Base-by-base conservation (phyloP, 1,140 invertebrate genomes). In the Magallana ariakensis region DNA sequence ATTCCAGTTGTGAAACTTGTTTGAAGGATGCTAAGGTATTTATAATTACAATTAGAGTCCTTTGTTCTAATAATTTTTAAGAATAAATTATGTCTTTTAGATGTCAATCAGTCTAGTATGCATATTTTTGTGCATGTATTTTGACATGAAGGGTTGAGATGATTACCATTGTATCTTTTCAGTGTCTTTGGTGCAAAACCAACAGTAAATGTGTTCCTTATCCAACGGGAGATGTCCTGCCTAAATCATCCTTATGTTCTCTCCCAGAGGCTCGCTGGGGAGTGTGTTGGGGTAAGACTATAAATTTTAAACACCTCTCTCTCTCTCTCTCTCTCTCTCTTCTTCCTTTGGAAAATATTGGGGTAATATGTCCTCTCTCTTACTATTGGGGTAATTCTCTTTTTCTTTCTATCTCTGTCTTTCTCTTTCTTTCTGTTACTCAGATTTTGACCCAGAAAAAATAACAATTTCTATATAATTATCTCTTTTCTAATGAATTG, bases 181-280 rank as follows among this genome's bases (percentile, higher is more conserved):
- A 92, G 92, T 92, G 92, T 83, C 57, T 92, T 57, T 92, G 90
- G 89, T 92, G 92, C 66, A 86, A 90, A 5, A 83, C 87, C n/a
- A 80, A 89, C 57, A 89, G 83, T n/a, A 86, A 56, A 33, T 93
- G 92, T 82, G 82, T 88, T 86, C 83, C 86, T 10, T 92, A 91
- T 87, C 91, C 88, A 22, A 75, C 55, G 86, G 90, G 88, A 9
- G 83, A 91, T 57, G 86, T 92, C 15, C 62, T 92, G 56, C 91
- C 91, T 33, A 54, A 84, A 22, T 84, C 83, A 8, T 19, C 66
- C 75, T 19, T 87, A 13, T 92, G 91, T 88, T 62, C 86, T 19
- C 86, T 93, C 16, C 80, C 87, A 75, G 66, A 93, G 66, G 92
- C 92, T 2, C 89, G 91, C 86, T 93, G 91, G 91, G 91, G 89